These are phyloP conservation scores for Calidris pygmaea DNA, from an alignment of 2,113 vertebrate species.

Conservation along the genomic window DNA sequence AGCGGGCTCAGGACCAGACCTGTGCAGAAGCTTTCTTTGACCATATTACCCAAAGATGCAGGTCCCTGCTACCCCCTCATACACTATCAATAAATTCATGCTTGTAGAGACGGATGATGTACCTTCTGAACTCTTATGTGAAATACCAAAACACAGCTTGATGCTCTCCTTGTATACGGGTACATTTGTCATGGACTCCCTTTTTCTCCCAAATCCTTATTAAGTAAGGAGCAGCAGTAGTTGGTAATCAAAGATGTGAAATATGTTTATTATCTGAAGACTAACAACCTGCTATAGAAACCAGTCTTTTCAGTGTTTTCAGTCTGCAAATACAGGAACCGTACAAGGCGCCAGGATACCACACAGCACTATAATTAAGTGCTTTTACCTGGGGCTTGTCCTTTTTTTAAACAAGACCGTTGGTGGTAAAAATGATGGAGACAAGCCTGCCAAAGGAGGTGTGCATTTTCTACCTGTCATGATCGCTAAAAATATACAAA, in stretches of 20 bases:
- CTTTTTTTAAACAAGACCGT: neutral
- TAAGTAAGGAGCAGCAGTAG: neutral
- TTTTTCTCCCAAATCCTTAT: neutral
- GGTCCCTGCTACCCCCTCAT: rapidly evolving
- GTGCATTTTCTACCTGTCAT: neutral
- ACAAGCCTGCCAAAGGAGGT: neutral
- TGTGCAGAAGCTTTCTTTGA: neutral
- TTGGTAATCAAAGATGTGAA: neutral
- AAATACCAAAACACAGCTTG: neutral
- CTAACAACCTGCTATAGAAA: neutral
- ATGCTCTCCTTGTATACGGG: neutral
- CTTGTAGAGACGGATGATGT: neutral
- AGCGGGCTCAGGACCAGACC: neutral
- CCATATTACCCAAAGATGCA: rapidly evolving
- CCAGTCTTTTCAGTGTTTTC: neutral
- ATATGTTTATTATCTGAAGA: neutral
- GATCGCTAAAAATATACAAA: neutral
- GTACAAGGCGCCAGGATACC: neutral
- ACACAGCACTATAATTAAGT: neutral
- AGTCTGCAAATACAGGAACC: neutral
- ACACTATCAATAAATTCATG: neutral
- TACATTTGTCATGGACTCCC: neutral
- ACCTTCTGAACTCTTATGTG: neutral
- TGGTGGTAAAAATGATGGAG: neutral
- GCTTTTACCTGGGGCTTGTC: neutral